Conservation (phyloP, 2,797 vertebrate species). For the Columba guinea region DNA sequence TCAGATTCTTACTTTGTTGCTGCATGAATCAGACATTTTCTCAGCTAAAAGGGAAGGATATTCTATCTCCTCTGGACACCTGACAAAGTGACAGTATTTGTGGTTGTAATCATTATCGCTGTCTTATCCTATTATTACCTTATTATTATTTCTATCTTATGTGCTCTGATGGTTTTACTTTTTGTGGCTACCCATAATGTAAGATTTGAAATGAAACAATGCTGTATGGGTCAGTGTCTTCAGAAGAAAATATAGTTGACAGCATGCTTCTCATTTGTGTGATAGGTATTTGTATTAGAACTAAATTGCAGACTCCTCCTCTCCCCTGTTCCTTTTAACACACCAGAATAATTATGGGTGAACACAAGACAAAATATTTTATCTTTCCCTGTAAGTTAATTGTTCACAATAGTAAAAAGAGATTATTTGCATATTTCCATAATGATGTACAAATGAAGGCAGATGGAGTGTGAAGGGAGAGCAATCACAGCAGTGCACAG, state of each 20-base stretch:
- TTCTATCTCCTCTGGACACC: not conserved
- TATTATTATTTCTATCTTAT: not conserved
- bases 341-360: not conserved
- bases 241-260: not conserved
- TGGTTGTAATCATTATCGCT: not conserved
- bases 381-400: not conserved
- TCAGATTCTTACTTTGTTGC: not conserved
- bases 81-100: not conserved
- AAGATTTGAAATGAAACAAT: not conserved
- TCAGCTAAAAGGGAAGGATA: not conserved
- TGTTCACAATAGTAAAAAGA: not conserved
- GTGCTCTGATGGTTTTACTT: not conserved
- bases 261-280: not conserved
- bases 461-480: not conserved
- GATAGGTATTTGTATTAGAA: not conserved
- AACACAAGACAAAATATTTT: not conserved
- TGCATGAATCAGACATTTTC: not conserved
- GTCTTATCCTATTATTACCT: not conserved
- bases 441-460: not conserved
- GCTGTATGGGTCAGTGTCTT: not conserved
- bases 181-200: not conserved
- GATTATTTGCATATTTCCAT: not conserved
- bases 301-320: not conserved
- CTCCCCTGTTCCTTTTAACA: not conserved
- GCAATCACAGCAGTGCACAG: not conserved